A percentile compares a stretch with the other conserved stretches of the same genome.
Evolutionary conservation across 1,140 invertebrate species (phyloP).

Genomic region (Apocrypta bakeri): DNA sequence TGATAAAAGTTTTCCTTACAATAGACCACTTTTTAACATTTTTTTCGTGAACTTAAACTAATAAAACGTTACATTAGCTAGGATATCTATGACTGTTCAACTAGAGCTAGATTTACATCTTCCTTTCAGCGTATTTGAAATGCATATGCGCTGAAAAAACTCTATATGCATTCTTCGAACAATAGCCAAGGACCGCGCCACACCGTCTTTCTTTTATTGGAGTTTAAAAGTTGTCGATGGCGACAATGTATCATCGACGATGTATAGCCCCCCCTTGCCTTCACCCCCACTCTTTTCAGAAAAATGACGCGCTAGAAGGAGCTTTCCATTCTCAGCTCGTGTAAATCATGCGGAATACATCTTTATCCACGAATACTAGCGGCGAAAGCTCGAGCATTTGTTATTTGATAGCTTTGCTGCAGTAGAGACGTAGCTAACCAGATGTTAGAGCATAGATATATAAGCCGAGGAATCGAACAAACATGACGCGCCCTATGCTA

Average conservation of each 20-base stretch:
- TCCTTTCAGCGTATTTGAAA: not conserved
- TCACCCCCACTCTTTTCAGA: not conserved
- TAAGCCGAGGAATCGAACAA: constrained; percentile 52
- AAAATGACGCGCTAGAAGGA: constrained; percentile 21
- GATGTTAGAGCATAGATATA: constrained; percentile 49
- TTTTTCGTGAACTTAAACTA: not conserved
- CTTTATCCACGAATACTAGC: constrained; percentile 28
- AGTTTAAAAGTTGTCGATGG: constrained; percentile 44
- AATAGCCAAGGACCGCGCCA: not conserved
- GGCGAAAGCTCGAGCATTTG: constrained; percentile 40
- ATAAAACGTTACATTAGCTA: constrained; percentile 46
- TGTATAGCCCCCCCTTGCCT: not conserved
- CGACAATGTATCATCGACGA: constrained; percentile 19
- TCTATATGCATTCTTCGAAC: constrained; percentile 28
- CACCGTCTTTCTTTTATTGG: constrained; percentile 20
- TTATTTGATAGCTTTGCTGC: not conserved
- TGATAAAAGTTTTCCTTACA: constrained; percentile 9
- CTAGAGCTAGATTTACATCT: constrained; percentile 19
- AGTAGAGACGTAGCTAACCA: constrained; percentile 54
- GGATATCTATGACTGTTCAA: not conserved
- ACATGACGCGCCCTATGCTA: constrained; percentile 58
- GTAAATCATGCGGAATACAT: constrained; percentile 45
- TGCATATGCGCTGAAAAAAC: not conserved
- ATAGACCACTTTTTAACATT: not conserved
- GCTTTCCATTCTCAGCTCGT: not conserved